Conservation (phyloP, 2,797 vertebrate genomes). For the Coregonus suidteri region DNA sequence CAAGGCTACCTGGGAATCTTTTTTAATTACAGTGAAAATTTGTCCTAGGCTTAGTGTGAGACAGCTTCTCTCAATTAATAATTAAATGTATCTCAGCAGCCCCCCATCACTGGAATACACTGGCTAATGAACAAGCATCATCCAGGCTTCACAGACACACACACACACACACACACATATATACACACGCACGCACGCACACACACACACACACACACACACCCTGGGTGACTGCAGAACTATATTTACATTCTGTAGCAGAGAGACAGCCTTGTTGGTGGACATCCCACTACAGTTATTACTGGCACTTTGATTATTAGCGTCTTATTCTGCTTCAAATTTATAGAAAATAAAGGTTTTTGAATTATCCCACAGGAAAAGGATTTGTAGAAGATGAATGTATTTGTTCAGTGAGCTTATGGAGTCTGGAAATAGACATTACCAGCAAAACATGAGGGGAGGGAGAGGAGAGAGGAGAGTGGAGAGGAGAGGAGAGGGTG, state of each 20-base stretch:
- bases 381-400: conserved; percentile 32
- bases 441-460: not conserved
- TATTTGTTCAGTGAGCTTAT: conserved; percentile 57
- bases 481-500: too few relatives aligned
- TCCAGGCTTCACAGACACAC: conserved; percentile 26
- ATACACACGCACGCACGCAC: too few relatives aligned
- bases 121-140: conserved; percentile 39
- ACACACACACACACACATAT: not conserved
- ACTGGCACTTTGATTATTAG: conserved; percentile 45
- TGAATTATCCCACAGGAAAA: conserved; percentile 27
- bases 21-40: conserved; percentile 65
- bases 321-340: conserved; percentile 9
- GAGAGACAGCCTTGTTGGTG: conserved; percentile 25
- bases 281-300: conserved; percentile 11
- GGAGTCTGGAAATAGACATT: conserved; percentile 46
- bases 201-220: too few relatives aligned
- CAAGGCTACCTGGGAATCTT: conserved; percentile 58
- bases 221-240: conserved; percentile 19
- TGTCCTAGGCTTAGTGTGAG: conserved; percentile 36
- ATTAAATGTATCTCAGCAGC: conserved; percentile 20
- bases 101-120: conserved; percentile 28
- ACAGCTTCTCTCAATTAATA: conserved; percentile 54
- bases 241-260: conserved; percentile 42
- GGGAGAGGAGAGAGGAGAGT: too few relatives aligned
- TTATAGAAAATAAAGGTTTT: conserved; percentile 37